Evolutionary conservation across 2,113 vertebrate genomes (phyloP).

Genomic region (Nerophis ophidion): DNA sequence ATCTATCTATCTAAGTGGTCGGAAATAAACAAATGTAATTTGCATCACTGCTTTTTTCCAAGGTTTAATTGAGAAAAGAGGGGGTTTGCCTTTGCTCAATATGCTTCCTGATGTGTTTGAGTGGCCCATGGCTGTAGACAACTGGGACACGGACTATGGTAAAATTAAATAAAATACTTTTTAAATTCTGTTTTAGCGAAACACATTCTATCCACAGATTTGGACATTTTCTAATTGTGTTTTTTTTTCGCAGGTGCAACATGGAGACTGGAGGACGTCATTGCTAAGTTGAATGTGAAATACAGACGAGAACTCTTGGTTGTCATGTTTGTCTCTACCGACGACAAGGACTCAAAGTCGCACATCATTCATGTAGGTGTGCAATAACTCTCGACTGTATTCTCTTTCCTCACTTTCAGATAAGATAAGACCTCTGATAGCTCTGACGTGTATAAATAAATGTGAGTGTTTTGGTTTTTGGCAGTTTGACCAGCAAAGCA

Average conservation of each 20-base stretch:
- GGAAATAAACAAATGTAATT: not conserved
- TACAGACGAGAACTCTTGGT: constrained; percentile 86
- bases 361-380: constrained; percentile 92
- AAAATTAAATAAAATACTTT: constrained; percentile 6
- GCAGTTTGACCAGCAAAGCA: constrained; percentile 87
- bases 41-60: not conserved
- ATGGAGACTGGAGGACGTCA: constrained; percentile 81
- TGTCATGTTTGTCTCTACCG: constrained; percentile 86
- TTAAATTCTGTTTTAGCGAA: no score
- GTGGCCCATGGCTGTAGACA: constrained; percentile 83
- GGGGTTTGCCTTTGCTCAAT: constrained; percentile 77
- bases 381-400: constrained; percentile 1
- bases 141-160: constrained; percentile 82
- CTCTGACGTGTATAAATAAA: constrained; percentile 14
- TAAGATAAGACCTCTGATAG: not conserved
- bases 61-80: constrained; percentile 83
- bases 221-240: not conserved
- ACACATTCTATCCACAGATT: not conserved
- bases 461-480: constrained; percentile 28
- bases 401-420: not conserved
- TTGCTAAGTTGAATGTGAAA: constrained; percentile 81
- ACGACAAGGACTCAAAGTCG: constrained; percentile 84
- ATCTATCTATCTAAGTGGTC: no score
- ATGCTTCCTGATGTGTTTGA: constrained; percentile 78
- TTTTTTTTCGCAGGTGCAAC: constrained; percentile 59